Evolutionary conservation across 2,888 invertebrate genomes (phyloP).

Genomic region (Pherbina coryleti): DNA sequence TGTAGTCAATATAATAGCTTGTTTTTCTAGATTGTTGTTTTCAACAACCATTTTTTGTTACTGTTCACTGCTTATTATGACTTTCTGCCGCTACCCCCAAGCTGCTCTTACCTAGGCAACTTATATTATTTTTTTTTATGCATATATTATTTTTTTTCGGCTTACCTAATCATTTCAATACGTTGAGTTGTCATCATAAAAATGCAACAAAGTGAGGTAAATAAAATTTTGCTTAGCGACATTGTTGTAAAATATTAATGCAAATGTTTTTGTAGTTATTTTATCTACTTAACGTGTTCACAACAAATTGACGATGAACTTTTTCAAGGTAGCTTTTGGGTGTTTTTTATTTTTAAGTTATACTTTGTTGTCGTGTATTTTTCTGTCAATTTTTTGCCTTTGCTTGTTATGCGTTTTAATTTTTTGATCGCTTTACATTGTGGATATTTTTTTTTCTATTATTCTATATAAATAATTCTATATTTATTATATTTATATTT

Average conservation of each 20-base stretch:
- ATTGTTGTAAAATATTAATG: conserved; percentile 31
- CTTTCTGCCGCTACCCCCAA: neutral
- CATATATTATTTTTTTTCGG: conserved; percentile 3
- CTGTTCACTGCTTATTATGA: neutral
- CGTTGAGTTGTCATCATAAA: conserved; percentile 19
- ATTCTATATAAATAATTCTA: neutral
- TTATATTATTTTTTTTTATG: neutral
- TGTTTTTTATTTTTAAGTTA: conserved; percentile 1
- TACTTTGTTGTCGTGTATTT: conserved; percentile 12
- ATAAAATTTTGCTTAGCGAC: conserved; percentile 31
- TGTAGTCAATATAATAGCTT: too few species aligned
- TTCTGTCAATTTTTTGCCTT: conserved; percentile 10
- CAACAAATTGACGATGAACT: conserved; percentile 7
- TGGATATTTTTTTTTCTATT: neutral
- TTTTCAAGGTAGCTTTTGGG: conserved; percentile 31
- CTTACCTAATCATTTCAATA: conserved; percentile 35
- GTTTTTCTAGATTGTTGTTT: neutral
- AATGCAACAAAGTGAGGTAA: conserved; percentile 41
- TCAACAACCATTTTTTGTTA: neutral
- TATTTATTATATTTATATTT: neutral
- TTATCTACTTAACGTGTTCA: neutral
- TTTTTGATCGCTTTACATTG: conserved; percentile 3
- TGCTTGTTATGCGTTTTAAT: conserved; percentile 12
- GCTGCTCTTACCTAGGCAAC: neutral
- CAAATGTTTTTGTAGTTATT: neutral